These are phyloP conservation scores for Telmatherina bonti DNA, from an alignment of 2,797 vertebrate species.

Conservation along the genomic window DNA sequence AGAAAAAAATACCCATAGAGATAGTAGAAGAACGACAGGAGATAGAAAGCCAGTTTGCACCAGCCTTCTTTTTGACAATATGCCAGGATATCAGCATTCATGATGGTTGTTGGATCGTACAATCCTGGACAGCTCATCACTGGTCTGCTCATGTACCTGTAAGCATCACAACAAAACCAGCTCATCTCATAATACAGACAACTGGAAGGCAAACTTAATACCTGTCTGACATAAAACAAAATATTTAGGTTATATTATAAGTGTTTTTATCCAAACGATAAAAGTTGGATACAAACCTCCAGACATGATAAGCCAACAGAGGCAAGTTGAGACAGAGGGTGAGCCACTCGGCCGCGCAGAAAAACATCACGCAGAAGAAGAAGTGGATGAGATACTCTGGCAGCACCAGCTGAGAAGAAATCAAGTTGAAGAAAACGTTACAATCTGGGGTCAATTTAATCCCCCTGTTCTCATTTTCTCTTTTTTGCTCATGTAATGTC, in stretches of 20 bases:
- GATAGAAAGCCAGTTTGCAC: constrained; percentile 99
- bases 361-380: constrained; percentile 99
- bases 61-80: constrained; percentile 99
- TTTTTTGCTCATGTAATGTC: background rate
- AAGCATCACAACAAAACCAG: background rate
- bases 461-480: background rate
- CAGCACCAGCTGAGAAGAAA: constrained; percentile 90
- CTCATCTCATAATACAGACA: background rate
- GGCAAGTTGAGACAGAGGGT: constrained; percentile 97
- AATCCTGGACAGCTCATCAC: constrained; percentile 98
- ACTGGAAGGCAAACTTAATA: no score
- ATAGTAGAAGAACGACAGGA: constrained; percentile 99
- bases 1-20: constrained; percentile 89
- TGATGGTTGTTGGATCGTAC: constrained; percentile 98
- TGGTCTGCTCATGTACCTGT: constrained; percentile 87
- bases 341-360: constrained; percentile 98
- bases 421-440: background rate
- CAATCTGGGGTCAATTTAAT: background rate
- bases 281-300: constrained; percentile 86
- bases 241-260: no score
- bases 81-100: constrained; percentile 98
- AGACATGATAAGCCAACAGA: constrained; percentile 97
- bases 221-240: no score
- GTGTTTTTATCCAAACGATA: background rate
- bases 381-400: constrained; percentile 99